Base-by-base conservation (phyloP, 2,113 vertebrate genomes). In the Calyptomena viridis region DNA sequence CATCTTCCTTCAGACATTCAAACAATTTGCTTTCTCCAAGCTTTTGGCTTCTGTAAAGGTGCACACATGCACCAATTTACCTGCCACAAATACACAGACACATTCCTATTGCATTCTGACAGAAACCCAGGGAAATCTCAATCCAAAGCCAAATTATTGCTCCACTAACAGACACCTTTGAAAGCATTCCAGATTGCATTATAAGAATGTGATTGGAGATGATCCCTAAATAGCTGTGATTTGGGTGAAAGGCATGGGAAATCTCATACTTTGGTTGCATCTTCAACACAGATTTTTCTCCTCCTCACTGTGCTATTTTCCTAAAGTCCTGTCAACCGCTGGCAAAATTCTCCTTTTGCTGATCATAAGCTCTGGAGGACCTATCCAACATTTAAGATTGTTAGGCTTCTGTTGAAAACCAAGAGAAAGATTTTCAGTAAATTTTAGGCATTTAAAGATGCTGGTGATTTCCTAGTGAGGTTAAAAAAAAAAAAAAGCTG, bases 111-210 rank as follows among this genome's bases (percentile, higher is more conserved):
- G 76, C 59, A 58, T 85, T 92, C 79, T 88, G 74, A 77, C 62
- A 80, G 88, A 82, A 91, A 60, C 10, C 21, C 24, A 67, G 59
- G 62, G 80, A 90, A 95, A 83, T 55, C 50, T 56, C 30, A 59
- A 31, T 74, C 59, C 35, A 59, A 71, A 83, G 1, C 15, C 20
- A 84, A 19, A 14, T 71, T 66, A 67, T 10, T 72, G 44, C 47
- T 95, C 35, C 4, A 17, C 59, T 71, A 72, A 79, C 2, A 4
- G 46, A 47, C 53, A 47, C 55, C 42, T 67, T 37, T 60, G 49
- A 82, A 84, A 90, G 49, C 49, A 56, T 0, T 0, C 59, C 11
- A 8, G 35, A 80, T 58, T 0, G 0, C 24, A 49, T 79, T 56
- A 77, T 5, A 4, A 55, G 14, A 82, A 81, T 2, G 6, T 15